Percentiles rank a stretch among this genome's conserved stretches.
These are phyloP conservation scores for Oxystoma pomonae DNA, from an alignment of 2,888 invertebrate genomes.

Conservation along the genomic window DNA sequence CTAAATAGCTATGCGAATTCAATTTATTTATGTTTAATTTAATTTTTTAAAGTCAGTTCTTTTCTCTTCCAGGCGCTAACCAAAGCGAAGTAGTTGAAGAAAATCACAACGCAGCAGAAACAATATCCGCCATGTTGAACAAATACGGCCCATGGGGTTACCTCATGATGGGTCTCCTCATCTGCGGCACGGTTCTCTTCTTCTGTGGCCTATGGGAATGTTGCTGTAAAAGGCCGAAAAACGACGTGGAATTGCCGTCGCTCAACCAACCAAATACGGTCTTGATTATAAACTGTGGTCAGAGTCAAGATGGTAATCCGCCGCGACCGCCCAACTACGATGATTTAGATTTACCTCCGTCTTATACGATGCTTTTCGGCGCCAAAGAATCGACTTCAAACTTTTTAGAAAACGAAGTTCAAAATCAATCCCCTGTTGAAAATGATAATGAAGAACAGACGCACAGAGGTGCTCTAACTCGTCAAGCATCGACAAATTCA, in stretches of 20 bases:
- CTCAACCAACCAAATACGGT: conserved; percentile 36
- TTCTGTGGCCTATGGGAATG: conserved; percentile 66
- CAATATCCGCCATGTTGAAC: conserved; percentile 56
- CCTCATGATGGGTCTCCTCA: conserved; percentile 65
- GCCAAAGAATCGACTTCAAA: not conserved
- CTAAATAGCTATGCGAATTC: too few species aligned
- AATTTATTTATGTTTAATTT: too few species aligned
- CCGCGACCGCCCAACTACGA: conserved; percentile 60
- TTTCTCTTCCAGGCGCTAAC: conserved; percentile 25
- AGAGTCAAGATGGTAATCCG: conserved; percentile 24
- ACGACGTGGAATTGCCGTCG: conserved; percentile 27
- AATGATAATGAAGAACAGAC: not conserved
- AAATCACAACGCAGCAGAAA: conserved; percentile 32
- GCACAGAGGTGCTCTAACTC: not conserved
- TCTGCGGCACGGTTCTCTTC: conserved; percentile 65
- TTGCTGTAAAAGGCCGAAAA: conserved; percentile 48
- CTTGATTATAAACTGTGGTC: conserved; percentile 35
- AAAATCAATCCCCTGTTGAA: not conserved
- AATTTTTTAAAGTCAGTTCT: too few species aligned
- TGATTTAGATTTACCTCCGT: conserved; percentile 58
- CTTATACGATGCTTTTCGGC: conserved; percentile 65
- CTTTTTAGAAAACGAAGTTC: not conserved
- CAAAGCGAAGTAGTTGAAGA: conserved; percentile 23
- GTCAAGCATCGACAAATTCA: not conserved
- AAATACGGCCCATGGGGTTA: conserved; percentile 74